Evolutionary conservation across 2,113 vertebrate genomes (phyloP), one percentile per base, ranked within the genome.

Genomic region (Coturnix japonica): DNA sequence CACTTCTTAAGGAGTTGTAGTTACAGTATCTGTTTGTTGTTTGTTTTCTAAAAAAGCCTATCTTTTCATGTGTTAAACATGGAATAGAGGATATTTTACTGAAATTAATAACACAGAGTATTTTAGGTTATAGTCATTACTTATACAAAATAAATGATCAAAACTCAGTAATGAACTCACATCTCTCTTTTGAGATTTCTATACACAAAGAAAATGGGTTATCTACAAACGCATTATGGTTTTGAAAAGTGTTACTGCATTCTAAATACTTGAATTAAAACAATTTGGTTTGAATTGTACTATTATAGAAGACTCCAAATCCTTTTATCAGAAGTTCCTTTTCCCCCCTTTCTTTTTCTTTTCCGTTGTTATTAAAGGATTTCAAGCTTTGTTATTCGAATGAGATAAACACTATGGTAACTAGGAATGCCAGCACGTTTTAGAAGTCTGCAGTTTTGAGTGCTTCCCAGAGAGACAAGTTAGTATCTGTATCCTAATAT

Each of bases 221-320:
- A 95, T 92, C 94, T 92, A 78, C 79, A 91, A 94, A 93, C n/a
- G 30, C 76, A 86, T 96, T 91, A 94, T 43, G 82, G 91, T 81
- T 95, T 96, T 92, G 91, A 95, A 94, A 96, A 93, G 43, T 94
- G 91, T 94, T 93, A 91, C 73, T 91, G 86, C 89, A 94, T 95
- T 95, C 85, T 95, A 96, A 95, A 94, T 95, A 92, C 82, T 93
- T 94, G 92, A 95, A 94, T 96, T 94, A 96, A 95, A 97, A 93
- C 93, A 96, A 89, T 96, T 95, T 96, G 63, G 73, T 86, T 94
- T 95, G 87, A 92, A 93, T 93, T 94, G 88, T 91, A 91, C 64
- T 92, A 63, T 92, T 91, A 95, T 76, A 90, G 37, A 9, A 86
- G 87, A 91, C 78, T 94, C 74, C 64, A 92, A 95, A 88, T 91